Percentiles rank a stretch among this genome's conserved stretches.
These are phyloP conservation scores for Drosophila paranaensis DNA, from an alignment of 2,888 invertebrate genomes.

Conservation along the genomic window DNA sequence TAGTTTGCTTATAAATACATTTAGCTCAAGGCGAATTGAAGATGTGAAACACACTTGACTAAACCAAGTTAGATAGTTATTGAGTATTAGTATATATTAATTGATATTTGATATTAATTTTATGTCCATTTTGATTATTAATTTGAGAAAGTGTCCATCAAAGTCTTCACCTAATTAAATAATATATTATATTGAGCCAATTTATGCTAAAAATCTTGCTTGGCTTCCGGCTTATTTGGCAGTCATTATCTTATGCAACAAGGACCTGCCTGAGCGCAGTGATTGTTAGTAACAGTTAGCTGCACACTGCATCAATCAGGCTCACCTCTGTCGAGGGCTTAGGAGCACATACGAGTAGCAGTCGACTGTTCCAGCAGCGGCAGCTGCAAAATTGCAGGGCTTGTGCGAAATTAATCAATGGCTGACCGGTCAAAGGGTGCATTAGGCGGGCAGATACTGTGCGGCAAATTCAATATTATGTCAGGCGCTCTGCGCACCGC, in stretches of 20 bases:
- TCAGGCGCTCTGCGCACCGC: background rate
- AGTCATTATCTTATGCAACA: background rate
- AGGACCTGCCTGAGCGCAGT: background rate
- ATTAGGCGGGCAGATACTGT: conserved; percentile 37
- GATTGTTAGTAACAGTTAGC: conserved; percentile 53
- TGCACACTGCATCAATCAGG: conserved; percentile 51
- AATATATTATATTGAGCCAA: background rate
- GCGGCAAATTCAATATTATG: conserved; percentile 44
- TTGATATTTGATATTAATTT: background rate
- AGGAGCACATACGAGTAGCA: conserved; percentile 16
- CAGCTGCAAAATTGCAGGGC: conserved; percentile 24
- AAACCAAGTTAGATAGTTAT: too few relatives aligned
- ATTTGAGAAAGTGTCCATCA: background rate
- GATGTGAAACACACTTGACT: background rate
- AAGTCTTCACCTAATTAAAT: background rate
- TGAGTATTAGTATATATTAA: too few relatives aligned
- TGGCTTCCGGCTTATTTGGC: background rate
- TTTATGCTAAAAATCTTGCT: background rate
- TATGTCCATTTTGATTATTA: background rate
- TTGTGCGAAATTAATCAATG: conserved; percentile 67
- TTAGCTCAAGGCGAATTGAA: background rate
- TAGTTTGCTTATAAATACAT: conserved; percentile 2
- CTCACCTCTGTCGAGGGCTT: conserved; percentile 14
- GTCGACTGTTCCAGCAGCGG: conserved; percentile 8
- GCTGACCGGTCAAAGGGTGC: conserved; percentile 51